Evolutionary conservation across 1,140 invertebrate genomes (phyloP).

Genomic region (Lordiphosa clarofinis): DNA sequence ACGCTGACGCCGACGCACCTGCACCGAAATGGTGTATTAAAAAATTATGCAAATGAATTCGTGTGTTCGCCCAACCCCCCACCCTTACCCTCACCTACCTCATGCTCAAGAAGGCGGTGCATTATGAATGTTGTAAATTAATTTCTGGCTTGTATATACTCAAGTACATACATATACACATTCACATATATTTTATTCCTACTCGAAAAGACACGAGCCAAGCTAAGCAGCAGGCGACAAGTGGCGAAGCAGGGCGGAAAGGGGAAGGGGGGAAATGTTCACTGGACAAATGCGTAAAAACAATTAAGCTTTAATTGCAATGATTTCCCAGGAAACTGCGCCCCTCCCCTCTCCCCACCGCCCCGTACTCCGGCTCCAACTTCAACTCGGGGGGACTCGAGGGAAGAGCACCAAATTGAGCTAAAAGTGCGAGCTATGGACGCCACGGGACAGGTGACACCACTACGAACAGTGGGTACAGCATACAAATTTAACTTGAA

Average conservation of each 20-base stretch:
- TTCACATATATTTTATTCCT: conserved; percentile 6
- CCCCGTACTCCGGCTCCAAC: background rate
- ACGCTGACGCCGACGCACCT: conserved; percentile 50
- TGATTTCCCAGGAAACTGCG: conserved; percentile 54
- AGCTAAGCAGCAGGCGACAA: conserved; percentile 40
- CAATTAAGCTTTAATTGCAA: conserved; percentile 74
- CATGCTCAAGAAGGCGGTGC: conserved; percentile 15
- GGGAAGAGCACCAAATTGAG: background rate
- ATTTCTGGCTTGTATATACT: conserved; percentile 31
- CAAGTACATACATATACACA: no score
- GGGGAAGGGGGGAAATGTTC: background rate
- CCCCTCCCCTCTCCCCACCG: background rate
- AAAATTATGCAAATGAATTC: conserved; percentile 77
- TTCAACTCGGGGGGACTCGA: background rate
- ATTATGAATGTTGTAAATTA: conserved; percentile 74
- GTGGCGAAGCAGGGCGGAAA: no score
- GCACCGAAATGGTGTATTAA: conserved; percentile 73
- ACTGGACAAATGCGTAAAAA: conserved; percentile 69
- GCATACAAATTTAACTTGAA: no score
- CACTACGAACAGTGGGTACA: no score
- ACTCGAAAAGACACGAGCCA: conserved; percentile 55
- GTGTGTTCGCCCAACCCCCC: conserved; percentile 46
- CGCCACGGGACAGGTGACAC: no score
- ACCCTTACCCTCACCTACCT: conserved; percentile 14
- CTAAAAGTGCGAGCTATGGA: conserved; percentile 23